Conservation (phyloP, 2,888 invertebrate species). For the Mantis religiosa region DNA sequence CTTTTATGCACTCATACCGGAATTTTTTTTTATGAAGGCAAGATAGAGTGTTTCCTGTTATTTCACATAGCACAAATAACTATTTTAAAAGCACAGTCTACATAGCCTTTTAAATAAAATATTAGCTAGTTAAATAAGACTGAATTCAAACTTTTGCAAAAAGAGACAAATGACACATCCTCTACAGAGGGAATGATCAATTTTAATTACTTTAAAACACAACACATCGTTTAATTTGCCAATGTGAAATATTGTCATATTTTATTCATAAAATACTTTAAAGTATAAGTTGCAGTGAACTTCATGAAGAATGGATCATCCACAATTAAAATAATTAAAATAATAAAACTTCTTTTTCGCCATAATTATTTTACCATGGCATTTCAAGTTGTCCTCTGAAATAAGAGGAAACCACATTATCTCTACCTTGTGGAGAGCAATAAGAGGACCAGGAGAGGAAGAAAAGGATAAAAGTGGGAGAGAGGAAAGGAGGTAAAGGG, state of each 20-base stretch:
- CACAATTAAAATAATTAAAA: background rate
- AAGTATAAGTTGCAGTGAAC: background rate
- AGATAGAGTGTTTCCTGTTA: background rate
- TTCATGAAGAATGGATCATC: background rate
- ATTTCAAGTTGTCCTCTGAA: background rate
- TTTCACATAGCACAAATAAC: background rate
- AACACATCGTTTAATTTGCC: background rate
- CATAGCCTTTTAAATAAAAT: background rate
- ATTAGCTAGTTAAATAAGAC: background rate
- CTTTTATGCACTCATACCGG: background rate
- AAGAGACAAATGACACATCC: background rate
- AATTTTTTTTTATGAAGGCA: background rate
- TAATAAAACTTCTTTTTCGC: background rate
- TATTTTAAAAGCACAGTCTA: background rate
- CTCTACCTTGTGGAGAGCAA: background rate
- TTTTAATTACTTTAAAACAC: background rate
- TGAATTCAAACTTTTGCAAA: background rate
- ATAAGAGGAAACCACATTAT: background rate
- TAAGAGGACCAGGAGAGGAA: background rate
- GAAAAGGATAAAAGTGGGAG: background rate
- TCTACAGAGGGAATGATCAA: background rate
- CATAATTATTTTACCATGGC: background rate
- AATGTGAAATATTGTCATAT: background rate
- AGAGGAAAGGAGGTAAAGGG: background rate
- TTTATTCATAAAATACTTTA: background rate